Evolutionary conservation across 2,888 invertebrate genomes (phyloP), one percentile per base, ranked within the genome.

Genomic region (Elmis aenea): DNA sequence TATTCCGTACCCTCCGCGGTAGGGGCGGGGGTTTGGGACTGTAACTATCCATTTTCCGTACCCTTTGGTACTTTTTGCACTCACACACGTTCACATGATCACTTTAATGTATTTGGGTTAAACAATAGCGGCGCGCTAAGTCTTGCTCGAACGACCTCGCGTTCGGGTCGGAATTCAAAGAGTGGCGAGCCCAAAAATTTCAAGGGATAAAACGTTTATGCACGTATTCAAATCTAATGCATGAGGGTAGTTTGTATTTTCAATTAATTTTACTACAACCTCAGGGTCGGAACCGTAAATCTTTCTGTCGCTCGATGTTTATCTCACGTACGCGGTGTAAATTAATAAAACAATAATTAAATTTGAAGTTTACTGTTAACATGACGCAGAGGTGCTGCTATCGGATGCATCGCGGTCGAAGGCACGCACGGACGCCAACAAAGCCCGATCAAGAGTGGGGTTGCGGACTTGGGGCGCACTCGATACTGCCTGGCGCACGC

Each of bases 11-110:
- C 62, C 76, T 75, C 46, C 79, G 70, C 42, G 78, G 75, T 46
- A 79, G 72, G 51, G 79, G 73, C 45, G 79, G 79, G 50, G 79
- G 78, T 50, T 77, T 74, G 45, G 77, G 75, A 31, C 76, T 72
- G 73, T 76, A 72, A 71, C 74, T 75, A 75, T 79, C 73, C 79
- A 79, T 79, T 43, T 47, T 51, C 48, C 40, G 43, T 27, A 31
- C 30, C 33, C 28, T 26, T 41, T 42, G 41, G 41, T 45, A 46
- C 41, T 47, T 42, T 38, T 39, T 38, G 26, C 33, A 26, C 31
- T 15, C 26, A 32, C 43, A 43, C 33, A 32, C 42, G 24, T 28
- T 44, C 49, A 55, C 58, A 54, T 62, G 59, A 63, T 65, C 68
- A 68, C 45, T 29, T 34, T 13, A 18, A 31, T 20, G 33, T 26